Percentiles rank a stretch among this genome's conserved stretches.
These are phyloP conservation scores for Bucorvus abyssinicus DNA, from an alignment of 2,797 vertebrate species.

Conservation along the genomic window DNA sequence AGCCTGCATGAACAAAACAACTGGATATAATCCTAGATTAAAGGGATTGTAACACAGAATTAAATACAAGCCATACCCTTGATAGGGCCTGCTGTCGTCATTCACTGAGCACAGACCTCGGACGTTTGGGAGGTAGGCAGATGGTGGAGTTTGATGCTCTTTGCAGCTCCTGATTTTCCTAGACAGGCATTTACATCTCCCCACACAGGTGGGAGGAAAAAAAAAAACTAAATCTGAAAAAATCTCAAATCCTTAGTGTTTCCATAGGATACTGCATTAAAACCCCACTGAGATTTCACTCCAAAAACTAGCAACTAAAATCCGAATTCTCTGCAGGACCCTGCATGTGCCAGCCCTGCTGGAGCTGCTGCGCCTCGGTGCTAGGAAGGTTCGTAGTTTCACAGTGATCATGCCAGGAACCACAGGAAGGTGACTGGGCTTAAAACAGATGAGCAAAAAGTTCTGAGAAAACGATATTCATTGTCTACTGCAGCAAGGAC, in stretches of 20 bases:
- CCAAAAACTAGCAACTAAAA: background rate
- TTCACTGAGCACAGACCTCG: background rate
- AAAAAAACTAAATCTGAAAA: background rate
- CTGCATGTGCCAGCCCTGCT: background rate
- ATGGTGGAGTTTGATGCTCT: background rate
- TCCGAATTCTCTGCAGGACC: background rate
- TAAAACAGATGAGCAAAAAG: background rate
- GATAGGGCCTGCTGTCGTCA: conserved; percentile 39
- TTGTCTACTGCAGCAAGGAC: background rate
- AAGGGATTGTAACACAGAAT: conserved; percentile 55
- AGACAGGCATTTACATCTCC: conserved; percentile 8
- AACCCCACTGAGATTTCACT: background rate
- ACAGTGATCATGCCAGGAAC: rapidly evolving
- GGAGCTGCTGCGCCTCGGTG: background rate
- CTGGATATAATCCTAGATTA: conserved; percentile 86
- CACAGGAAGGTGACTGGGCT: background rate
- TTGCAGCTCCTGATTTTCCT: conserved; percentile 14
- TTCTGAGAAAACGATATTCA: background rate
- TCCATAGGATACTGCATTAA: background rate
- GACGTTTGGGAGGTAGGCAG: background rate
- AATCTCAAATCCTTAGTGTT: background rate
- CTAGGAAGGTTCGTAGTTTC: background rate
- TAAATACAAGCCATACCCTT: conserved; percentile 37
- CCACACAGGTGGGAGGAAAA: background rate
- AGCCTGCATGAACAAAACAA: conserved; percentile 74